These are phyloP conservation scores for Anodontia alba DNA, from an alignment of 2,888 invertebrate genomes.

Conservation along the genomic window DNA sequence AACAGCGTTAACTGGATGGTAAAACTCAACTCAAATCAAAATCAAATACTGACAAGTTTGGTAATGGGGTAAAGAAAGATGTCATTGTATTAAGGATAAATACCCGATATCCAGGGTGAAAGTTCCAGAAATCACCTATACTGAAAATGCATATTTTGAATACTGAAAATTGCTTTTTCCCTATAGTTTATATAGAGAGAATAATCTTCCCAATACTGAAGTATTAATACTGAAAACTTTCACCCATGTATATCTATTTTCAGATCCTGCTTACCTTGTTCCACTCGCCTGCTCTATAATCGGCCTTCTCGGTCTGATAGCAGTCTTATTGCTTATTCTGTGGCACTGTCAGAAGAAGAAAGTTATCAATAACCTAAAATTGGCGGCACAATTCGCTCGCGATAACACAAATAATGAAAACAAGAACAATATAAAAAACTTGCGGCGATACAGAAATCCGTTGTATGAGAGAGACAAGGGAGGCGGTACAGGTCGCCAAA, in stretches of 20 bases:
- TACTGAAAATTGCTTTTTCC: no score
- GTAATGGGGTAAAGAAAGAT: no score
- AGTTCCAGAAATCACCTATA: no score
- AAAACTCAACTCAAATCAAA: no score
- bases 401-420: slow-evolving; percentile 95
- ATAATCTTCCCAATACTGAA: no score
- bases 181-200: no score
- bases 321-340: slow-evolving; percentile 81
- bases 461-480: slow-evolving; percentile 88
- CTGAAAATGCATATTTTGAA: no score
- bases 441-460: slow-evolving; percentile 92
- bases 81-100: no score
- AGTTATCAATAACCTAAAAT: slow-evolving; percentile 84
- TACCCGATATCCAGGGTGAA: no score
- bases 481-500: slow-evolving; percentile 83
- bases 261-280: slow-evolving; percentile 70
- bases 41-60: no score
- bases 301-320: slow-evolving; percentile 74
- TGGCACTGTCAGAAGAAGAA: slow-evolving; percentile 87
- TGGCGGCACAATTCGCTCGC: slow-evolving; percentile 73
- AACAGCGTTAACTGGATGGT: no score
- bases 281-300: slow-evolving; percentile 82
- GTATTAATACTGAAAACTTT: no score
- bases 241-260: slow-evolving; percentile 12
- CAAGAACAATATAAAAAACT: slow-evolving; percentile 92